Evolutionary conservation across 2,888 invertebrate species (phyloP).

Genomic region (Clunio marinus): DNA sequence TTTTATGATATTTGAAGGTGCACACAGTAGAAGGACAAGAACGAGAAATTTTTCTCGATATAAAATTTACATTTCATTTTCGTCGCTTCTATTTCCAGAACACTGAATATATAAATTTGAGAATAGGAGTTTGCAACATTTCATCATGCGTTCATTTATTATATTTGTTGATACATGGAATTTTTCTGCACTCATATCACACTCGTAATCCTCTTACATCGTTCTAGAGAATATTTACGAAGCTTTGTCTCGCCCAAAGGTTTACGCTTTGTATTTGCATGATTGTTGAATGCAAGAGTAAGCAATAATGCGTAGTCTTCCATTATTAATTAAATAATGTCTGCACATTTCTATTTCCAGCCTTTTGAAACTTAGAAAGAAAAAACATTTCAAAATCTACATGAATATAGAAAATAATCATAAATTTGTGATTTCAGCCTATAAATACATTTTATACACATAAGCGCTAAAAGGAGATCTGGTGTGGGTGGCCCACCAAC

Average conservation of each 20-base stretch:
- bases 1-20: not conserved
- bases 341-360: constrained; percentile 9
- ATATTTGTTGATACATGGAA: constrained; percentile 29
- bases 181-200: constrained; percentile 11
- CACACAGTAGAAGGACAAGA: constrained; percentile 2
- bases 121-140: constrained; percentile 25
- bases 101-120: not conserved
- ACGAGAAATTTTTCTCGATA: not conserved
- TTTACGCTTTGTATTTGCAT: constrained; percentile 9
- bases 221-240: too few species aligned
- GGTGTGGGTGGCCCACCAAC: not conserved
- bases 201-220: constrained; percentile 30
- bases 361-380: not conserved
- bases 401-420: constrained; percentile 29
- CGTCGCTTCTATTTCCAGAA: not conserved
- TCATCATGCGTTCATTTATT: constrained; percentile 36
- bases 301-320: constrained; percentile 25
- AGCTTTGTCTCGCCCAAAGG: too few species aligned
- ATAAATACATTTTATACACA: constrained; percentile 32
- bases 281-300: constrained; percentile 33
- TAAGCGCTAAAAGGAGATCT: not conserved
- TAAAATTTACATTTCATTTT: not conserved
- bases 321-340: constrained; percentile 35
- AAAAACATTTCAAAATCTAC: not conserved
- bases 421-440: constrained; percentile 37